These are phyloP conservation scores for Calephelis nemesis DNA, from an alignment of 1,140 invertebrate species.

Conservation along the genomic window DNA sequence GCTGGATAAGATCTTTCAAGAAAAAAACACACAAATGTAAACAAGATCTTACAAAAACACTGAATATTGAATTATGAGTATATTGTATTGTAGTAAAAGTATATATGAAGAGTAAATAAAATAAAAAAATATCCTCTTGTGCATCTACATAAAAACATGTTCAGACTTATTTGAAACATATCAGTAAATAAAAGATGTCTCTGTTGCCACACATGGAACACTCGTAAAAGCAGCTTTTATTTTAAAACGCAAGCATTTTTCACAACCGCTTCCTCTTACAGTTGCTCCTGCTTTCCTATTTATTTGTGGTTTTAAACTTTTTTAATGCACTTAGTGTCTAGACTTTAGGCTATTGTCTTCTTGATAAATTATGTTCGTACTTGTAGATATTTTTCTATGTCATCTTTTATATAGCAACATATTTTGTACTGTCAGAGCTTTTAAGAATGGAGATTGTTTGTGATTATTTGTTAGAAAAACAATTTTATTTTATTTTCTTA, in stretches of 20 bases:
- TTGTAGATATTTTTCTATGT: neutral
- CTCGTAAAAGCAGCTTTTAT: conserved; percentile 1
- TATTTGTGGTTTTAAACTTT: neutral
- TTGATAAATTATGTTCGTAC: neutral
- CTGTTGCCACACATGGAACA: neutral
- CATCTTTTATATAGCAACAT: no score
- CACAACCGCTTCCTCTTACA: neutral
- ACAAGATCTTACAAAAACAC: no score
- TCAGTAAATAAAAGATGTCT: neutral
- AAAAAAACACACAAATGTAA: no score
- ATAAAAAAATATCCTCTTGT: no score
- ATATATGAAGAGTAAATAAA: no score
- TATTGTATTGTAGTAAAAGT: no score
- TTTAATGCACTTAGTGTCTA: conserved; percentile 9
- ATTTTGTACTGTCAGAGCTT: no score
- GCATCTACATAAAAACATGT: no score
- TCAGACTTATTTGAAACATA: neutral
- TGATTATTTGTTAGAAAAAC: no score
- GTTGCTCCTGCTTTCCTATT: neutral
- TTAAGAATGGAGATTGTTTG: neutral
- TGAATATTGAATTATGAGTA: no score
- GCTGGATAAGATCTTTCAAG: no score
- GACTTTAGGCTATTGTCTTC: neutral
- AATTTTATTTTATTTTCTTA: no score
- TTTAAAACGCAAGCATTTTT: conserved; percentile 3